Evolutionary conservation across 2,113 vertebrate genomes (phyloP).

Genomic region (Callipepla squamata): DNA sequence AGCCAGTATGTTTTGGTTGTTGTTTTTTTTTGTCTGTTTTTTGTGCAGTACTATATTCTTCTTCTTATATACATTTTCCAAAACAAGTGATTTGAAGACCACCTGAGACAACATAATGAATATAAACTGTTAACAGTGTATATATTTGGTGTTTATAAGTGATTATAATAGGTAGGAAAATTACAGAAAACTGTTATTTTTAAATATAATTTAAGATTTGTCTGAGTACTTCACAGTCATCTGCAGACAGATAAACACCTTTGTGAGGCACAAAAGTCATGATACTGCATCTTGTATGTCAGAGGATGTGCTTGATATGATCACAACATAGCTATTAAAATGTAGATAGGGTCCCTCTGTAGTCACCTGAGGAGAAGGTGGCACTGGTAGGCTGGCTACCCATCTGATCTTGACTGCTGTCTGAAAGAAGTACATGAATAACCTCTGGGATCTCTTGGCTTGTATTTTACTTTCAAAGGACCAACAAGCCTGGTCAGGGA

Average conservation of each 20-base stretch:
- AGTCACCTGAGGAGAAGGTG: not conserved
- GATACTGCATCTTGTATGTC: not conserved
- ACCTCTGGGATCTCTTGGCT: rapidly evolving
- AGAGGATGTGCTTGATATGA: not conserved
- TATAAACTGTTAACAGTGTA: not conserved
- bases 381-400: not conserved
- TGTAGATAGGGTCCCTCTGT: not conserved
- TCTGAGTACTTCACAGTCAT: not conserved
- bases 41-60: not conserved
- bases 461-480: not conserved
- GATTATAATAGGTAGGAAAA: not conserved
- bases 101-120: not conserved
- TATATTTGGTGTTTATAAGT: not conserved
- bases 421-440: not conserved
- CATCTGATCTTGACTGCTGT: not conserved
- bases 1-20: not conserved
- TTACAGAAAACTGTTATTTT: not conserved
- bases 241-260: not conserved
- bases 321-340: not conserved
- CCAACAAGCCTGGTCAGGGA: not conserved
- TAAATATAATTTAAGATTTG: not conserved
- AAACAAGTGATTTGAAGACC: not conserved
- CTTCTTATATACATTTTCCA: not conserved
- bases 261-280: not conserved
- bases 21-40: not conserved